Evolutionary conservation across 2,888 invertebrate genomes (phyloP), one percentile per base, ranked within the genome.

Genomic region (Caenorhabditis angaria): DNA sequence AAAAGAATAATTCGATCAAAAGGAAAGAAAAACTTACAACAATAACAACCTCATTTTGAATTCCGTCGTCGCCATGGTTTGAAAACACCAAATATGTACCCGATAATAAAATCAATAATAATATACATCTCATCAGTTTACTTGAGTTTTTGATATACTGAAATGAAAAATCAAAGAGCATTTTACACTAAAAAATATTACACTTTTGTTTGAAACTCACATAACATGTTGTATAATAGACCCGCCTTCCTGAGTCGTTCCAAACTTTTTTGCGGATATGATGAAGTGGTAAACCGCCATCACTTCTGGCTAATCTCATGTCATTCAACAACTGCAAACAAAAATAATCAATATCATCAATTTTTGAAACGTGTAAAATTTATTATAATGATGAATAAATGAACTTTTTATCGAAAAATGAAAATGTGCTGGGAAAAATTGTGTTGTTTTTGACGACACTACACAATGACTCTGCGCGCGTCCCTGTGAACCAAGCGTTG

Each of bases 291-390:
- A 72, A 50, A n/a, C 54, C 48, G 4, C 57, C 51, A 53, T 64
- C 67, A 61, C 67, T 61, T 29, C 67, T 57, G 28, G 63, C 27
- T 54, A 72, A 35, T 62, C 61, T 55, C 72, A 72, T 72, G 22
- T 67, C n/a, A 65, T 60, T 72, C 48, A 64, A 63, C 25, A 65
- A 57, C 67, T 72, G 72, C 12, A 70, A 65, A 47, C 10, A 53
- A n/a, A 50, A 18, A n/a, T 18, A 48, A 48, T 5, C 5, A 48
- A 48, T 14, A 48, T 18, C n/a, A 18, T 48, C n/a, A 18, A 4
- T 8, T n/a, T 5, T 14, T 48, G 10, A 18, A 48, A 48, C 10
- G 48, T 18, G 4, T 8, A 48, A 48, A 48, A 18, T 48, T n/a
- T 5, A 14, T 48, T n/a, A n/a, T n/a, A n/a, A n/a, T n/a, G n/a